phyloP scores from a whole-genome alignment of 2,797 vertebrate genomes.

The Corythornis leucogaster region DNA sequence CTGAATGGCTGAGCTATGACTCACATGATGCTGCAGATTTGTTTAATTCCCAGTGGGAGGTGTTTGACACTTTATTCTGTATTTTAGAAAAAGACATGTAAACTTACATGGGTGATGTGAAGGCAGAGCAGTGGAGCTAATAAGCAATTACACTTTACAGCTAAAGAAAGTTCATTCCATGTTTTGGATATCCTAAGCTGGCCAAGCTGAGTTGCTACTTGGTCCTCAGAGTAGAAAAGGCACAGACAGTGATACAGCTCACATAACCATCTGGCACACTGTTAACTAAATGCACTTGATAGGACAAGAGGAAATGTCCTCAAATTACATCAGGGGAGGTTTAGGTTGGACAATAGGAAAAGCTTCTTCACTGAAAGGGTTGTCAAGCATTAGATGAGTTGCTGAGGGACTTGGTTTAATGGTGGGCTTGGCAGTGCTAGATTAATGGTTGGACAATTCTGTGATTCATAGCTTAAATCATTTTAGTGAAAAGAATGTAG shows the following conservation, averaged over 20 bases:
- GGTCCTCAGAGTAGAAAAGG: not conserved
- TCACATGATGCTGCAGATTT: not conserved
- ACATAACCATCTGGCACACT: not conserved
- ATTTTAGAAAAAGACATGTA: not conserved
- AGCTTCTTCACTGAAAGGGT: not conserved
- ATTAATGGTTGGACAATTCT: not conserved
- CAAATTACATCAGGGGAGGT: not conserved
- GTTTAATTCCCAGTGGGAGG: not conserved
- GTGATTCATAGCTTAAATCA: not conserved
- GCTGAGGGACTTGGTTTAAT: not conserved
- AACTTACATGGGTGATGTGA: not conserved
- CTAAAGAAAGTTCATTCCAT: not conserved
- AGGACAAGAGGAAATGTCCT: not conserved
- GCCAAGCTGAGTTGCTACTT: not conserved
- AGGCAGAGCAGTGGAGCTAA: not conserved
- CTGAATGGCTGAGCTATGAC: not conserved
- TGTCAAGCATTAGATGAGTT: not conserved
- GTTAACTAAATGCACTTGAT: not conserved
- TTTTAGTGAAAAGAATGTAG: not conserved
- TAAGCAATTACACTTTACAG: not conserved
- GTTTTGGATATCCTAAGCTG: not conserved
- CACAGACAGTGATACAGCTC: not conserved
- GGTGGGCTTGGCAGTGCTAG: not conserved
- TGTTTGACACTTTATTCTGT: not conserved
- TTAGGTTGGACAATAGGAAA: not conserved